Evolutionary conservation across 2,797 vertebrate species (phyloP).

Genomic region (Clarias fuscus): DNA sequence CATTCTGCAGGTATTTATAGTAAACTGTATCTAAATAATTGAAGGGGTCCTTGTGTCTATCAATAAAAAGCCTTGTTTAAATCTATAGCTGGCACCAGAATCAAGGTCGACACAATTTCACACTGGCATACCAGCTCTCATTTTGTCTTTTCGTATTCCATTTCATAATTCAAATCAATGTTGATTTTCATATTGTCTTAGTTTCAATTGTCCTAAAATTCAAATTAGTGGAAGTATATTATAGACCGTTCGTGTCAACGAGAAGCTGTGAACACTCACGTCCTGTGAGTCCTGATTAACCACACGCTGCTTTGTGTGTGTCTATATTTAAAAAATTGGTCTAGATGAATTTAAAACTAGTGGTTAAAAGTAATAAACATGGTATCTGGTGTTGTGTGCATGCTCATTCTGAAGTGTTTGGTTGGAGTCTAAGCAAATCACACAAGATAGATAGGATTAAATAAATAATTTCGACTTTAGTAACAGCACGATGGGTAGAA

Average conservation of each 20-base stretch:
- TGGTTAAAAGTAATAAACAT: no score
- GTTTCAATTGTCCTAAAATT: constrained; percentile 13
- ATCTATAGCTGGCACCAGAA: constrained; percentile 26
- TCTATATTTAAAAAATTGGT: not conserved
- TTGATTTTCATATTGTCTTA: not conserved
- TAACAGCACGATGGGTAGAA: not conserved
- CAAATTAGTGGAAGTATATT: not conserved
- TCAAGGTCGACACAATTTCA: not conserved
- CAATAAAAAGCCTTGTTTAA: constrained; percentile 3
- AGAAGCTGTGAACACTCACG: not conserved
- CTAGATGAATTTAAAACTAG: not conserved
- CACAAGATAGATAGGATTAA: not conserved
- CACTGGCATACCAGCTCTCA: not conserved
- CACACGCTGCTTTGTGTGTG: not conserved
- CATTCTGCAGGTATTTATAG: constrained; percentile 28
- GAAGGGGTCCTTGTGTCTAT: constrained; percentile 18
- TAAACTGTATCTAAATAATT: constrained; percentile 32
- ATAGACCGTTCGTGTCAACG: not conserved
- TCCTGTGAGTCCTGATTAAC: not conserved
- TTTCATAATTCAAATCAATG: not conserved
- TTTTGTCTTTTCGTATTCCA: not conserved
- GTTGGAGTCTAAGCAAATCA: not conserved
- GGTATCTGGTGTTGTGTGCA: not conserved
- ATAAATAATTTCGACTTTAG: not conserved
- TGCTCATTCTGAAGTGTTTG: not conserved